Percentiles rank a stretch among this genome's conserved stretches.
phyloP scores from a whole-genome alignment of 92 coral and sea anemone genomes.

The Siderastrea siderea region DNA sequence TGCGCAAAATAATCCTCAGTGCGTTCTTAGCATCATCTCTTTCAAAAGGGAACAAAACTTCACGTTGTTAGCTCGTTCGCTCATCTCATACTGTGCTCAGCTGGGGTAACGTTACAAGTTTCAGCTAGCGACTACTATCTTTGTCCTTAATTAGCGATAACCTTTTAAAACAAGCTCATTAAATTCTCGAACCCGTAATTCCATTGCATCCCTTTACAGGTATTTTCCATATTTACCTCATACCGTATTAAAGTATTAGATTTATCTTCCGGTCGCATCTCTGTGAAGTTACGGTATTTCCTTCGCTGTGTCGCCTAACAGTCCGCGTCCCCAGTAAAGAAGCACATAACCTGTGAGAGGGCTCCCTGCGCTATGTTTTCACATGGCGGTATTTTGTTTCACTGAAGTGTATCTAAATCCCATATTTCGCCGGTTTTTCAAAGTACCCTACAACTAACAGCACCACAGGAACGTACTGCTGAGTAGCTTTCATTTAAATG shows the following conservation, averaged over 20 bases:
- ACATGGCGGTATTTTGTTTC: slow-evolving; percentile 7
- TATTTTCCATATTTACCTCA: slow-evolving; percentile 30
- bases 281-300: slow-evolving; percentile 70
- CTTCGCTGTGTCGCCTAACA: slow-evolving; percentile 28
- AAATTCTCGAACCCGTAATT: slow-evolving; percentile 19
- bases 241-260: slow-evolving; percentile 64
- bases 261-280: slow-evolving; percentile 73
- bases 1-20: background rate
- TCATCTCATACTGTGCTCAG: background rate
- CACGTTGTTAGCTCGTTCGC: background rate
- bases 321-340: slow-evolving; percentile 33
- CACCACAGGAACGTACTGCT: background rate
- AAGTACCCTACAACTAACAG: background rate
- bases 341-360: background rate
- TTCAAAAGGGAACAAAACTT: background rate
- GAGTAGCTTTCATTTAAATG: background rate
- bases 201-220: slow-evolving; percentile 31
- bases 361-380: background rate
- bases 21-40: background rate
- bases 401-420: background rate
- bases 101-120: background rate
- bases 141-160: slow-evolving; percentile 5
- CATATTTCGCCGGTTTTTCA: background rate
- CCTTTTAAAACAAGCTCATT: slow-evolving; percentile 44
- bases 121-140: background rate